These are phyloP conservation scores for Umimayanthus chanpuru DNA, from an alignment of 92 coral and sea anemone genomes.

Conservation along the genomic window DNA sequence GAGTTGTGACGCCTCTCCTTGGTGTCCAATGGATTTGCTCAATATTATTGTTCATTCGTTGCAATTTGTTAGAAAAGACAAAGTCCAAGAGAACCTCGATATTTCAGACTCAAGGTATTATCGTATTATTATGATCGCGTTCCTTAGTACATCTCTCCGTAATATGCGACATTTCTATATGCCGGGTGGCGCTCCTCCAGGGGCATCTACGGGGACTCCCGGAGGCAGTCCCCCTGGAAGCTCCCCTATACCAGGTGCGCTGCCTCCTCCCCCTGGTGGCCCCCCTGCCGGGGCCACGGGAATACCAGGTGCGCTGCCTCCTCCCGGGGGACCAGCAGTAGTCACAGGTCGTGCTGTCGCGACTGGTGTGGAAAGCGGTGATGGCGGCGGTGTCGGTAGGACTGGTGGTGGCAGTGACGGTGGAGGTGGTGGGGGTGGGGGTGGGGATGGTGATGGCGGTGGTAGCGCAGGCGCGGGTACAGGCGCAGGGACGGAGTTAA, in stretches of 20 bases:
- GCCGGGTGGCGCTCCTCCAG: slow-evolving; percentile 43
- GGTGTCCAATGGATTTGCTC: too few species aligned
- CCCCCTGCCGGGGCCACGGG: slow-evolving; percentile 16
- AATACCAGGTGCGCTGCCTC: slow-evolving; percentile 29
- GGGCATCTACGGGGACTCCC: slow-evolving; percentile 12
- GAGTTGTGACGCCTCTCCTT: too few species aligned
- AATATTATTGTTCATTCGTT: too few species aligned
- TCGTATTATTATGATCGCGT: background rate
- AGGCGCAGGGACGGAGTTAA: slow-evolving; percentile 37
- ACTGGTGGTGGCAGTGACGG: slow-evolving; percentile 31
- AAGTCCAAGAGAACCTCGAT: background rate
- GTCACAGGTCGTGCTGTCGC: slow-evolving; percentile 16
- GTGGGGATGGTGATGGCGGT: background rate
- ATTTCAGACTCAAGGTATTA: background rate
- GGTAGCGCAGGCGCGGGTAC: slow-evolving; percentile 29
- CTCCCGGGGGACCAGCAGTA: slow-evolving; percentile 6
- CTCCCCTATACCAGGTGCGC: slow-evolving; percentile 39
- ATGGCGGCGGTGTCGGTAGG: background rate
- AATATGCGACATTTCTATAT: background rate
- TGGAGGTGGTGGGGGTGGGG: background rate
- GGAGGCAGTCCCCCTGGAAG: slow-evolving; percentile 41
- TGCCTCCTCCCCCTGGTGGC: slow-evolving; percentile 8
- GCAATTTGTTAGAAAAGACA: background rate
- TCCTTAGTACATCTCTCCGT: background rate
- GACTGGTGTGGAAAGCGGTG: slow-evolving; percentile 13